Conservation (phyloP, 2,888 invertebrate species). For the Caradrina clavipalpis region DNA sequence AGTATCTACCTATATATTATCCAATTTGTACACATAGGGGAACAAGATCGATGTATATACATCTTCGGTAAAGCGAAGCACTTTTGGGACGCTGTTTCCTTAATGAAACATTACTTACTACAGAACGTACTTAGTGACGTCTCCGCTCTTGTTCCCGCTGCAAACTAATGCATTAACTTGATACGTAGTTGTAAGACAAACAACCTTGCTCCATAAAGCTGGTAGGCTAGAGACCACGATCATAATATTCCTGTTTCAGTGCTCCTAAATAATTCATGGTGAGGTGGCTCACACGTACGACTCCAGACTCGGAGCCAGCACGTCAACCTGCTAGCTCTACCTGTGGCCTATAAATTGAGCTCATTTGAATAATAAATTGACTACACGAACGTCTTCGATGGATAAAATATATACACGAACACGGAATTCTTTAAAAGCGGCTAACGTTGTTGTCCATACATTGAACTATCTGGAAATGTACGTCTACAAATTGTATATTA, state of each 20-base stretch:
- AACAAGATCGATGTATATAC: conserved; percentile 25
- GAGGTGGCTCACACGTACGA: conserved; percentile 61
- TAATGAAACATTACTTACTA: conserved; percentile 58
- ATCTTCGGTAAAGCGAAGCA: conserved; percentile 12
- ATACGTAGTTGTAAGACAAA: conserved; percentile 33
- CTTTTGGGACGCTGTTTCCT: conserved; percentile 31
- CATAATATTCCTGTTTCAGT: conserved; percentile 72
- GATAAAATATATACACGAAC: conserved; percentile 36
- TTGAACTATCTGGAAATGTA: conserved; percentile 37
- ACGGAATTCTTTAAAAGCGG: conserved; percentile 44
- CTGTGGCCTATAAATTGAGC: conserved; percentile 65
- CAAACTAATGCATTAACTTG: conserved; percentile 59
- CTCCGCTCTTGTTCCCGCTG: conserved; percentile 36
- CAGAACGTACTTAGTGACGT: conserved; percentile 45
- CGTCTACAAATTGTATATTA: conserved; percentile 44
- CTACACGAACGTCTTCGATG: conserved; percentile 39
- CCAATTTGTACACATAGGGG: conserved; percentile 11
- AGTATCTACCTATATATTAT: conserved; percentile 15
- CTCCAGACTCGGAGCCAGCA: conserved; percentile 65
- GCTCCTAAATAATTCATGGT: conserved; percentile 76
- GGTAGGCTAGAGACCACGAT: conserved; percentile 63
- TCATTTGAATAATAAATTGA: conserved; percentile 67
- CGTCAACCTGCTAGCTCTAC: conserved; percentile 52
- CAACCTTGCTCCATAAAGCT: conserved; percentile 53
- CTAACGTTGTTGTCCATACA: conserved; percentile 5